Evolutionary conservation across 2,888 invertebrate species (phyloP).

Genomic region (Eristalis intricaria): DNA sequence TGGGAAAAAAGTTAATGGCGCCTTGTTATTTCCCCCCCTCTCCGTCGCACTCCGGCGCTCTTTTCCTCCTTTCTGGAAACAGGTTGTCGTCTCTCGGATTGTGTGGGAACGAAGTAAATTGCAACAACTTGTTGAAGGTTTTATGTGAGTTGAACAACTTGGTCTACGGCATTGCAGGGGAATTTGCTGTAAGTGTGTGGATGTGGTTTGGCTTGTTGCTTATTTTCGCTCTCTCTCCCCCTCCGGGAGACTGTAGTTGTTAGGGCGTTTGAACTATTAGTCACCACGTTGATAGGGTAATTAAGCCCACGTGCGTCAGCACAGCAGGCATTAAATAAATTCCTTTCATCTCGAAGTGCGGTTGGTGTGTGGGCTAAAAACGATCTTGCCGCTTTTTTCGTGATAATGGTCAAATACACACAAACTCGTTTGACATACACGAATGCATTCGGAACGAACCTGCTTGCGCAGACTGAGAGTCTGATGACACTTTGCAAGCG

Average conservation of each 20-base stretch:
- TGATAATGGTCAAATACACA: not conserved
- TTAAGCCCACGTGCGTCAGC: not conserved
- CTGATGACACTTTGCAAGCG: not conserved
- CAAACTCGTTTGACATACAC: not conserved
- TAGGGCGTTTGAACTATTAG: not conserved
- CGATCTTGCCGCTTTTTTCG: not conserved
- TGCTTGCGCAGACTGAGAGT: not conserved
- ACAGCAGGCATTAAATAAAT: not conserved
- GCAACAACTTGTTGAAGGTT: not conserved
- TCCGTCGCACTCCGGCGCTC: not conserved
- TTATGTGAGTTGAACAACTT: not conserved
- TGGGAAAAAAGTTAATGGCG: constrained; percentile 2
- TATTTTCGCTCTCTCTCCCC: not conserved
- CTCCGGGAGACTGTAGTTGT: not conserved
- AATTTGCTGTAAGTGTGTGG: not conserved
- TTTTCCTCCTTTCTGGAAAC: not conserved
- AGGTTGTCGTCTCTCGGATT: not conserved
- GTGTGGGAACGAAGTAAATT: not conserved
- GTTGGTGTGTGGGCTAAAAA: not conserved
- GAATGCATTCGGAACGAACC: not conserved
- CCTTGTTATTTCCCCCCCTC: not conserved
- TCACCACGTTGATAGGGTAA: not conserved
- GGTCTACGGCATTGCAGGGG: not conserved
- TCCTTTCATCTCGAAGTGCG: not conserved
- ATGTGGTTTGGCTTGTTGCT: not conserved